These are phyloP conservation scores for Harpagifer antarcticus DNA, from an alignment of 2,797 vertebrate species.

Conservation along the genomic window DNA sequence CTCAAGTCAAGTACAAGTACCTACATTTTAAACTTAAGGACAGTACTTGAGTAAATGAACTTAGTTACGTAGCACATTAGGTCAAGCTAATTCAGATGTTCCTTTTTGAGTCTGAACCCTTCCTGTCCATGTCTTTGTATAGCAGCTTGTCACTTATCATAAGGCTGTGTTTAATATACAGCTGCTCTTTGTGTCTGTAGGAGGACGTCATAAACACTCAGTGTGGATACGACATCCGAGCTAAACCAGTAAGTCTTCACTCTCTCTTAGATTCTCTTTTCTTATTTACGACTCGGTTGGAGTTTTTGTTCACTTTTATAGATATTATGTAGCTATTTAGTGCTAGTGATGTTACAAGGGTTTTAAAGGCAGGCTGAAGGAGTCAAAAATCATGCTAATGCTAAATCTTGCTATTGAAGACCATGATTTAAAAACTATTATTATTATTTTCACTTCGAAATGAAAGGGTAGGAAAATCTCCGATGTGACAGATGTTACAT, in stretches of 20 bases:
- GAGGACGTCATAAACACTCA: constrained; percentile 99
- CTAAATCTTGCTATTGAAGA: neutral
- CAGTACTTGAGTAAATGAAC: no score
- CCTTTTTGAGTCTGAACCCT: neutral
- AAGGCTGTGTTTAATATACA: neutral
- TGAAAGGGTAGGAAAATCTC: neutral
- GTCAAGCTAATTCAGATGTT: neutral
- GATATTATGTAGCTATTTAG: neutral
- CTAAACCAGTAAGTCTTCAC: constrained; percentile 89
- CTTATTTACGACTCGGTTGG: neutral
- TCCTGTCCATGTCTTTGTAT: no score
- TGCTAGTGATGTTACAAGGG: neutral
- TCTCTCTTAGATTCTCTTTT: neutral
- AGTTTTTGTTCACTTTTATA: neutral
- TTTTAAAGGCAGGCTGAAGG: neutral
- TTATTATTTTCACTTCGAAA: neutral
- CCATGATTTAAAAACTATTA: neutral
- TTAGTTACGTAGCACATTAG: neutral
- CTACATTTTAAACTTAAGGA: no score
- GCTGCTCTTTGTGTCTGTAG: constrained; percentile 69
- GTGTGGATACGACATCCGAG: constrained; percentile 96
- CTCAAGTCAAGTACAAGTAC: no score
- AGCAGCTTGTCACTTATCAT: neutral
- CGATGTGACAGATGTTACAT: neutral
- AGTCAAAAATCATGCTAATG: neutral